Conservation (phyloP, 2,797 vertebrate genomes). For the Enteromius radiatus region DNA sequence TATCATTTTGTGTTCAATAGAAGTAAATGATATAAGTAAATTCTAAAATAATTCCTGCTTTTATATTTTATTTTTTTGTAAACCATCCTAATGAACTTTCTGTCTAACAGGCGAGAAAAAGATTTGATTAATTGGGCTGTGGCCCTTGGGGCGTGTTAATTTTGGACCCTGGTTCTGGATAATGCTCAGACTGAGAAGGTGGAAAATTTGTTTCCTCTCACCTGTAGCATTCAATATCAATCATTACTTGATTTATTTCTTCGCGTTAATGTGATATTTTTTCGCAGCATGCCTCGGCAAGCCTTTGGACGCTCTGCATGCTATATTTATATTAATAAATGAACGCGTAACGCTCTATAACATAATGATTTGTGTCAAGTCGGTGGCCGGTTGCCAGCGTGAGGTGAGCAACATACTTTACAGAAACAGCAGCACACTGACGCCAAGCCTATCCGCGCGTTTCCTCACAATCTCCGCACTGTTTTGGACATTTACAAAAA, state of each 20-base stretch:
- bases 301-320: slow-evolving; percentile 10
- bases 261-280: neutral
- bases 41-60: neutral
- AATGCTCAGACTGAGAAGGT: neutral
- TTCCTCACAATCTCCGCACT: slow-evolving; percentile 57
- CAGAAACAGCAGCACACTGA: slow-evolving; percentile 44
- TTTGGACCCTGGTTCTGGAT: slow-evolving; percentile 9
- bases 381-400: slow-evolving; percentile 31
- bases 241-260: slow-evolving; percentile 38
- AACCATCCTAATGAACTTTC: neutral
- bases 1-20: neutral
- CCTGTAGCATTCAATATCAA: slow-evolving; percentile 27
- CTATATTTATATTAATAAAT: slow-evolving; percentile 32
- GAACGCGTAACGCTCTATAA: slow-evolving; percentile 43
- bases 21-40: neutral
- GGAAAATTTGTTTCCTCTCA: slow-evolving; percentile 30
- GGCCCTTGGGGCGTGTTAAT: neutral
- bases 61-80: neutral
- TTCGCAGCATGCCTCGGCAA: neutral
- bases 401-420: slow-evolving; percentile 40
- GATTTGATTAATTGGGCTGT: neutral
- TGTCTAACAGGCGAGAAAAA: neutral
- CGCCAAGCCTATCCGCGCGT: slow-evolving; percentile 43
- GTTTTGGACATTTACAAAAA: slow-evolving; percentile 60
- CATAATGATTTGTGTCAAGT: slow-evolving; percentile 36